Conservation (phyloP, 2,113 vertebrate species). For the Pomatostomus ruficeps region DNA sequence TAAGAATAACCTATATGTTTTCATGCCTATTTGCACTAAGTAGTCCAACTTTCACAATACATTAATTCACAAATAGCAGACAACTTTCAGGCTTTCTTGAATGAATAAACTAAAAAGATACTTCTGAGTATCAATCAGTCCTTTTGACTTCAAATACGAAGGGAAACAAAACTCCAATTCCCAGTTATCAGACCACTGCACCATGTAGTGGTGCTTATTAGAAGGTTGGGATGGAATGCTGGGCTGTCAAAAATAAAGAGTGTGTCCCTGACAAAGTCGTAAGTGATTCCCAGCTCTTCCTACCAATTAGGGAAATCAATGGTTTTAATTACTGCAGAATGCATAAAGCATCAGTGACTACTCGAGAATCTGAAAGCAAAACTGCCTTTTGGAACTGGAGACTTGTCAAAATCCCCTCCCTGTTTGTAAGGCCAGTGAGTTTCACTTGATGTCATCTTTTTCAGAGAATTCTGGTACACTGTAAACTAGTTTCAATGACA, state of each 20-base stretch:
- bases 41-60: background rate
- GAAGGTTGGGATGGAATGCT: background rate
- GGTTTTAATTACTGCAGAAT: background rate
- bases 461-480: background rate
- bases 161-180: background rate
- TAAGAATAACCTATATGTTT: background rate
- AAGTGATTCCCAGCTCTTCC: background rate
- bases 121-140: background rate
- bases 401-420: background rate
- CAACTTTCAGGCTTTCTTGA: background rate
- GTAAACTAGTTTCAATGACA: background rate
- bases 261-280: background rate
- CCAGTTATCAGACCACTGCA: background rate
- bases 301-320: background rate
- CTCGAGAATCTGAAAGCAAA: background rate
- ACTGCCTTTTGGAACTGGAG: background rate
- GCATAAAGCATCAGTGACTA: background rate
- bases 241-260: background rate
- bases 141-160: background rate
- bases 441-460: background rate
- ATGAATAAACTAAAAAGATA: background rate
- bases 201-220: background rate
- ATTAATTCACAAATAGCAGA: background rate
- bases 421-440: background rate
- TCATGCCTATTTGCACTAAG: background rate